Evolutionary conservation across 2,888 invertebrate species (phyloP).

Genomic region (Sarcophaga caerulescens): DNA sequence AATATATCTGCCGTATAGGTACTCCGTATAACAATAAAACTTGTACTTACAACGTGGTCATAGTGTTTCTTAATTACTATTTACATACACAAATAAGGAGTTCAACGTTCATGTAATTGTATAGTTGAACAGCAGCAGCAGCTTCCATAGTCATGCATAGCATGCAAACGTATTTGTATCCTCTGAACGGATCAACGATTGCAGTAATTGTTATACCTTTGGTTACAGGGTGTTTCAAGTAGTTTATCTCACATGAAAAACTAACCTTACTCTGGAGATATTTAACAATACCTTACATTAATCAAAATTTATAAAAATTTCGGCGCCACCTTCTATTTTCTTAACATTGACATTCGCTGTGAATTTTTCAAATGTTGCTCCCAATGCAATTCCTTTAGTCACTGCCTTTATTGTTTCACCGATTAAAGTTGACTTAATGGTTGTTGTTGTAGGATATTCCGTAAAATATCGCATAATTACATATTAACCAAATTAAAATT

Average conservation of each 20-base stretch:
- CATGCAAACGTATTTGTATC: neutral
- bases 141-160: neutral
- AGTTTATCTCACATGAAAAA: neutral
- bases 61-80: neutral
- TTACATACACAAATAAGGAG: neutral
- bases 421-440: neutral
- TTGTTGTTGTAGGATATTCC: neutral
- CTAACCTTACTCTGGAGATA: too few relatives aligned
- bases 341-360: neutral
- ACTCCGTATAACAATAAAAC: too few relatives aligned
- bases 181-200: neutral
- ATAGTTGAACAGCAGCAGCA: neutral
- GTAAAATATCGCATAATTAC: slow-evolving; percentile 46
- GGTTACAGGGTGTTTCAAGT: neutral
- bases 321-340: neutral
- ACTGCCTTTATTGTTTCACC: neutral
- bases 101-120: neutral
- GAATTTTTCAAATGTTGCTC: too few relatives aligned
- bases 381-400: neutral
- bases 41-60: neutral
- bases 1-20: too few relatives aligned
- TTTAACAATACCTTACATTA: too few relatives aligned
- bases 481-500: slow-evolving; percentile 58
- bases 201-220: neutral
- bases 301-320: too few relatives aligned